Percentiles rank a stretch among this genome's conserved stretches.
phyloP scores from a whole-genome alignment of 1,140 invertebrate genomes.

The Pachyrhynchus sulphureomaculatus region DNA sequence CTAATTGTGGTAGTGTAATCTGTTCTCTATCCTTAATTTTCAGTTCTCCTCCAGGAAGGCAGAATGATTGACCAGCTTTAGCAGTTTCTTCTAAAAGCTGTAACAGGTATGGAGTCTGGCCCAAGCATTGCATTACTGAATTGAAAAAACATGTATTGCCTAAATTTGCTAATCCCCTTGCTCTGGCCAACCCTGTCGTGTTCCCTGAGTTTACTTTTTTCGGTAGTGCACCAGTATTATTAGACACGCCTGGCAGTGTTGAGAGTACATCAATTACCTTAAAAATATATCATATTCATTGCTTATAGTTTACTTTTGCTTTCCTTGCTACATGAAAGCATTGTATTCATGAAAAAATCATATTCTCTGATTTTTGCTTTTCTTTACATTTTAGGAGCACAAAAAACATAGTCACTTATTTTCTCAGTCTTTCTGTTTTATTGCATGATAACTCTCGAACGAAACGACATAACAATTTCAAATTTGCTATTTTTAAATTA shows the following conservation, averaged over 20 bases:
- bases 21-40: slow-evolving; percentile 52
- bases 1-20: slow-evolving; percentile 48
- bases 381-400: no score
- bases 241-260: background rate
- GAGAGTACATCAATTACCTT: slow-evolving; percentile 32
- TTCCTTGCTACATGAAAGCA: no score
- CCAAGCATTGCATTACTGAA: slow-evolving; percentile 89
- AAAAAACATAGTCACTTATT: no score
- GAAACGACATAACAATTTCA: no score
- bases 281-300: slow-evolving; percentile 1
- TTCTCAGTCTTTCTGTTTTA: no score
- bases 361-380: no score
- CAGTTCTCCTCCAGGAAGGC: slow-evolving; percentile 67
- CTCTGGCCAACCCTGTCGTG: slow-evolving; percentile 52
- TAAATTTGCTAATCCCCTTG: slow-evolving; percentile 78
- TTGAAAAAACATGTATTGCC: slow-evolving; percentile 98
- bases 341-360: no score
- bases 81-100: slow-evolving; percentile 70
- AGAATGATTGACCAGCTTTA: slow-evolving; percentile 67
- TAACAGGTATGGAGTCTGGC: slow-evolving; percentile 80
- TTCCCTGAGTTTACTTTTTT: slow-evolving; percentile 5
- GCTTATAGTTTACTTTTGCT: background rate
- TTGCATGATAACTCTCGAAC: no score
- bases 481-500: background rate
- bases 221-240: slow-evolving; percentile 29